A percentile compares a stretch with the other conserved stretches of the same genome.
Conservation (phyloP, 2,888 invertebrate species). For the Dione vanillae region DNA sequence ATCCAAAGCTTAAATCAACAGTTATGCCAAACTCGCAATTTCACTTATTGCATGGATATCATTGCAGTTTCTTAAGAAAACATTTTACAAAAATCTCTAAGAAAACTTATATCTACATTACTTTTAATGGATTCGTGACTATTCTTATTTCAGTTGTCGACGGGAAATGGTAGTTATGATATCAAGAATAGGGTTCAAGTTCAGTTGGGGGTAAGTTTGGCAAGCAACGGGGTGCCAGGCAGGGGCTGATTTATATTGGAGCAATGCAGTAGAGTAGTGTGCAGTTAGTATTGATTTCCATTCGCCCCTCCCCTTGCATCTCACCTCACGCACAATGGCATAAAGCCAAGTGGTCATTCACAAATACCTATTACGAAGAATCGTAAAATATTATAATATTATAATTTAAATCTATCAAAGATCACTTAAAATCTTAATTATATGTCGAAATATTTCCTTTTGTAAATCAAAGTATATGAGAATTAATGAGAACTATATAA, state of each 20-base stretch:
- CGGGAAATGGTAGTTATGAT: slow-evolving; percentile 48
- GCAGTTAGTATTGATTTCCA: slow-evolving; percentile 85
- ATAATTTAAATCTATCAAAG: too few relatives aligned
- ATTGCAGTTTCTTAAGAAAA: slow-evolving; percentile 48
- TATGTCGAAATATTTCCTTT: neutral
- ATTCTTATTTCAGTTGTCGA: slow-evolving; percentile 52
- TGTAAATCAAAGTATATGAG: neutral
- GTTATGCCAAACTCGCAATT: slow-evolving; percentile 32
- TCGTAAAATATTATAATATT: neutral
- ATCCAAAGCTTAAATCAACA: slow-evolving; percentile 11
- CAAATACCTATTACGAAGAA: neutral
- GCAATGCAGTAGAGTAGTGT: slow-evolving; percentile 82
- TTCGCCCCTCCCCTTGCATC: slow-evolving; percentile 72
- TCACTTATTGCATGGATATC: slow-evolving; percentile 43
- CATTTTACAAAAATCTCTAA: slow-evolving; percentile 59
- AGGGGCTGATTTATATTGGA: slow-evolving; percentile 82
- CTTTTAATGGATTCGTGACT: slow-evolving; percentile 65
- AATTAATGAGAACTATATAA: neutral
- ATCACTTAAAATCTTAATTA: neutral
- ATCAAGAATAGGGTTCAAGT: slow-evolving; percentile 51
- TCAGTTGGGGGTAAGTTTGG: slow-evolving; percentile 61
- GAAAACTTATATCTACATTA: slow-evolving; percentile 58
- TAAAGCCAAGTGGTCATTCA: slow-evolving; percentile 65
- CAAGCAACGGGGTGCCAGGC: slow-evolving; percentile 71
- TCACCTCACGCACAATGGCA: slow-evolving; percentile 81